Conservation (phyloP, 1,140 invertebrate species). For the Bombus waltoni region DNA sequence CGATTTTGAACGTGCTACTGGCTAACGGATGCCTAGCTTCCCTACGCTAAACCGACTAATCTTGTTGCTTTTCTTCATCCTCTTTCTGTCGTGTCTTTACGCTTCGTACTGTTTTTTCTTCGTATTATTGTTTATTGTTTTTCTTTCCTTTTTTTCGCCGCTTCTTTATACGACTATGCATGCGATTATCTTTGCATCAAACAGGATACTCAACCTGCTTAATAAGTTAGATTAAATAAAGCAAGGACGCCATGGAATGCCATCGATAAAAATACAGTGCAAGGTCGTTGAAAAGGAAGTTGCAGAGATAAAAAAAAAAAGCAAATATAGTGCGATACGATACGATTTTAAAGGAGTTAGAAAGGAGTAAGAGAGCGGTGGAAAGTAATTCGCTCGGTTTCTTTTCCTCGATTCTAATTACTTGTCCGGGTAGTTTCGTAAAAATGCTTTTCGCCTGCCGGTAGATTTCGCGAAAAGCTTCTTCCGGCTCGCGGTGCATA, state of each 20-base stretch:
- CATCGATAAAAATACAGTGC: neutral
- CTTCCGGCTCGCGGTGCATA: neutral
- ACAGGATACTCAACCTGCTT: too few relatives aligned
- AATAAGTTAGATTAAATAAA: neutral
- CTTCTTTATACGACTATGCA: too few relatives aligned
- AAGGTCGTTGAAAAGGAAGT: neutral
- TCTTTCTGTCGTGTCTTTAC: too few relatives aligned
- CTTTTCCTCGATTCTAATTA: slow-evolving; percentile 10
- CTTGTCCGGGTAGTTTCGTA: neutral
- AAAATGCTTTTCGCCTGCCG: neutral
- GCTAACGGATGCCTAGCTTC: too few relatives aligned
- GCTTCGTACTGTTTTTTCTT: neutral
- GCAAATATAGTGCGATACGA: neutral
- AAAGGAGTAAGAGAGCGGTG: neutral
- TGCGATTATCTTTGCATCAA: too few relatives aligned
- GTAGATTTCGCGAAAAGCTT: slow-evolving; percentile 9
- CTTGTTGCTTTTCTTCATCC: too few relatives aligned
- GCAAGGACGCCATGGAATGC: neutral
- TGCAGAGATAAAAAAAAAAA: neutral
- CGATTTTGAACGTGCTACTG: too few relatives aligned
- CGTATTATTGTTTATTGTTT: too few relatives aligned
- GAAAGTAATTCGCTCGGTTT: slow-evolving; percentile 19
- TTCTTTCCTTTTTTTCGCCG: too few relatives aligned
- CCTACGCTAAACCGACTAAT: too few relatives aligned
- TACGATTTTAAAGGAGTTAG: neutral